Evolutionary conservation across 1,140 invertebrate genomes (phyloP).

Genomic region (Drosophila quadrilineata): DNA sequence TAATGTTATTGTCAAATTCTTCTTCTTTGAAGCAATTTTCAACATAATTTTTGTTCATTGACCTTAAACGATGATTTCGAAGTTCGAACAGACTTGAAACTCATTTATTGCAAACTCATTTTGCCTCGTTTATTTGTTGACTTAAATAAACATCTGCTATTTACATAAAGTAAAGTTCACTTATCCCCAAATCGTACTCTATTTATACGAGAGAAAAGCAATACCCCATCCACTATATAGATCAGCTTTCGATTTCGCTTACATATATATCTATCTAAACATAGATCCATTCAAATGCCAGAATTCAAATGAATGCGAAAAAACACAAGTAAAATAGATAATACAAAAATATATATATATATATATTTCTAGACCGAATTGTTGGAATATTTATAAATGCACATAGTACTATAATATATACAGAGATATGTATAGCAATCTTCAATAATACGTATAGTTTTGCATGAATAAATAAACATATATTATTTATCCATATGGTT

Average conservation of each 20-base stretch:
- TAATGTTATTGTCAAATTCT: too few species aligned
- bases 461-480: constrained; percentile 25
- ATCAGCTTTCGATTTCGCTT: constrained; percentile 15
- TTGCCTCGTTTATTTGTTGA: too few species aligned
- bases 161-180: not conserved
- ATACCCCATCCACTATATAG: constrained; percentile 2
- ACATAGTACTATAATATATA: not conserved
- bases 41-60: too few species aligned
- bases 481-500: constrained; percentile 7
- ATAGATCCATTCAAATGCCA: constrained; percentile 25
- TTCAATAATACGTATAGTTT: not conserved
- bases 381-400: constrained; percentile 23
- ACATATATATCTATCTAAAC: constrained; percentile 27
- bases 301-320: constrained; percentile 19
- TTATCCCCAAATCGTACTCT: not conserved
- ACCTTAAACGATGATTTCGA: too few species aligned
- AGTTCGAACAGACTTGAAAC: too few species aligned
- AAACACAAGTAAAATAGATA: constrained; percentile 20
- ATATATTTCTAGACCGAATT: constrained; percentile 15
- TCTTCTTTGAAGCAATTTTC: too few species aligned
- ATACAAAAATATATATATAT: too few species aligned
- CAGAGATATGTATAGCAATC: not conserved
- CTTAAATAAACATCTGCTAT: not conserved
- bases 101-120: too few species aligned
- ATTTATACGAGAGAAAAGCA: too few species aligned